phyloP scores from a whole-genome alignment of 1,140 invertebrate genomes.

The Triops longicaudatus region DNA sequence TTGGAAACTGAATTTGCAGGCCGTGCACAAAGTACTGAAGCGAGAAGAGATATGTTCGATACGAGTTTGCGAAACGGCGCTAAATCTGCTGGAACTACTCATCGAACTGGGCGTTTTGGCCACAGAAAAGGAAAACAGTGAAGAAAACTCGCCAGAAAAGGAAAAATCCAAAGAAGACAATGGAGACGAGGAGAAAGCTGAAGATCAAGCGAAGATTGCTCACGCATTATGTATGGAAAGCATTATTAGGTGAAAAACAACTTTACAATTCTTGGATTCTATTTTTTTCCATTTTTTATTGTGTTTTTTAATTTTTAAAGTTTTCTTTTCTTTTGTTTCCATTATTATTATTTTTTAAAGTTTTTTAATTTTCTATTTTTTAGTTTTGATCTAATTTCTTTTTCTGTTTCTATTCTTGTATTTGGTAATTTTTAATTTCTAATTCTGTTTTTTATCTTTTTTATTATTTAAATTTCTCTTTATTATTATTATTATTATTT shows the following conservation, averaged over 20 bases:
- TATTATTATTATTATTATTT: too few relatives aligned
- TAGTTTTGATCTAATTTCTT: too few relatives aligned
- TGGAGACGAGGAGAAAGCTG: slow-evolving; percentile 19
- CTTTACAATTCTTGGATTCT: background rate
- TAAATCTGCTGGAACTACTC: slow-evolving; percentile 79
- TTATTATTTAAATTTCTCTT: slow-evolving; percentile 32
- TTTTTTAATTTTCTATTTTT: too few relatives aligned
- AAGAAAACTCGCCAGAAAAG: background rate
- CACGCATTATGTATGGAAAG: slow-evolving; percentile 25
- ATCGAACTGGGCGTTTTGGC: slow-evolving; percentile 55
- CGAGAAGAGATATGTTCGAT: slow-evolving; percentile 65
- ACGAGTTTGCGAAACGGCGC: slow-evolving; percentile 76
- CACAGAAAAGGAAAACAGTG: background rate
- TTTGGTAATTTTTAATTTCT: too few relatives aligned
- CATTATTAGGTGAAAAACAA: slow-evolving; percentile 36
- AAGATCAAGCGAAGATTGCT: background rate
- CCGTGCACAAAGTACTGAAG: slow-evolving; percentile 72
- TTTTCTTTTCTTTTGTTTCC: too few relatives aligned
- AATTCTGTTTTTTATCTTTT: too few relatives aligned
- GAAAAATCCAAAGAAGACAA: background rate
- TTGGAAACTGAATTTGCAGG: slow-evolving; percentile 45
- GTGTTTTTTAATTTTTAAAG: too few relatives aligned
- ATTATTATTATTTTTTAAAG: too few relatives aligned
- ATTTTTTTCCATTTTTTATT: too few relatives aligned
- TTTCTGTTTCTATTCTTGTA: too few relatives aligned